Conservation (phyloP, 2,113 vertebrate species). For the Baryphthengus martii region DNA sequence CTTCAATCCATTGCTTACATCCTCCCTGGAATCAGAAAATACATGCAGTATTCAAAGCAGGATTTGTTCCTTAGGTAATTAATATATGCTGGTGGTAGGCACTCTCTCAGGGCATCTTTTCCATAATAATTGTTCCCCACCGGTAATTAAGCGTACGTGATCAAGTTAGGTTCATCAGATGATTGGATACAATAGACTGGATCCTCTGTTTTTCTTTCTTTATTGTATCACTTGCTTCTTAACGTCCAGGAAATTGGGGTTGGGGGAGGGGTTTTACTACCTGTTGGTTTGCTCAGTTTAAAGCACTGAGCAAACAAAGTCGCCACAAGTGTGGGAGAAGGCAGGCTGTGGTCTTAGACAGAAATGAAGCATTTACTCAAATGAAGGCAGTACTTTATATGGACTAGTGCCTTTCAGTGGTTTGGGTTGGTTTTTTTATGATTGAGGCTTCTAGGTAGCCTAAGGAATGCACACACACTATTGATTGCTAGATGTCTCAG, state of each 20-base stretch:
- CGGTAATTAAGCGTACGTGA: fast-evolving
- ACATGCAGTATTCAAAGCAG: not conserved
- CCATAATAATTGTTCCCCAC: not conserved
- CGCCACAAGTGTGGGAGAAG: not conserved
- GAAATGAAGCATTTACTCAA: not conserved
- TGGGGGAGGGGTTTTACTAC: not conserved
- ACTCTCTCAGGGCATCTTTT: not conserved
- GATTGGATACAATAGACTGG: not conserved
- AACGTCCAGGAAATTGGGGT: not conserved
- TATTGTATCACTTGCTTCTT: not conserved
- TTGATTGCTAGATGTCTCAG: not conserved
- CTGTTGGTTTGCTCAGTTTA: not conserved
- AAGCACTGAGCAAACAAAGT: not conserved
- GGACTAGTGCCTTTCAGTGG: not conserved
- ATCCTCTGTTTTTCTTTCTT: not conserved
- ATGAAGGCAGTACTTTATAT: not conserved
- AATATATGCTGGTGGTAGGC: not conserved
- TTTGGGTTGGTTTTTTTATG: not conserved
- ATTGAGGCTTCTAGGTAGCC: not conserved
- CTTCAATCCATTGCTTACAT: not conserved
- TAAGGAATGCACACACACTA: not conserved
- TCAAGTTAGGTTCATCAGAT: not conserved
- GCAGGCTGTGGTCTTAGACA: fast-evolving
- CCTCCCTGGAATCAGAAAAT: not conserved
- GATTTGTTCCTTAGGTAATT: not conserved